phyloP scores from a whole-genome alignment of 2,797 vertebrate species.

The Distichodus sexfasciatus region DNA sequence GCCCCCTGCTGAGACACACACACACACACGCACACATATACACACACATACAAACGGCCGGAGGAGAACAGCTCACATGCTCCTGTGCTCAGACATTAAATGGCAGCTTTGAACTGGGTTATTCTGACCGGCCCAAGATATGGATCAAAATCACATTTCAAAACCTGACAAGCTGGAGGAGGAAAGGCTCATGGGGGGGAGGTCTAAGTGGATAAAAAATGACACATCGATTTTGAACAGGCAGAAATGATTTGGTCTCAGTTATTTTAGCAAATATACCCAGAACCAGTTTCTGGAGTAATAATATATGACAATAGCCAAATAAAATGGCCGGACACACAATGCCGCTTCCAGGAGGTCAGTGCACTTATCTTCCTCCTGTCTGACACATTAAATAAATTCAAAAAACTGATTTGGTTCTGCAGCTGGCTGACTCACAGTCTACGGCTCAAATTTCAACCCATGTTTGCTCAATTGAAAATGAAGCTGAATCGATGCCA shows the following conservation, averaged over 20 bases:
- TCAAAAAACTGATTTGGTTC: neutral
- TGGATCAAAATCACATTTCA: conserved; percentile 34
- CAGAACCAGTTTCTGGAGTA: neutral
- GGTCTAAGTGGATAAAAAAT: neutral
- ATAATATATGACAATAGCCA: neutral
- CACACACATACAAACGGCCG: too few relatives aligned
- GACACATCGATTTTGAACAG: neutral
- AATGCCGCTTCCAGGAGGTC: neutral
- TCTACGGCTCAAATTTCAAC: neutral
- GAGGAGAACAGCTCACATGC: too few relatives aligned
- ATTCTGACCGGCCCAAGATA: conserved; percentile 32
- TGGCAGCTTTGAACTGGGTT: conserved; percentile 34
- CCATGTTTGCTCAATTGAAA: too few relatives aligned
- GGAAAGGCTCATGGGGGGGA: neutral
- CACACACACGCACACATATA: too few relatives aligned
- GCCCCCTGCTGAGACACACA: too few relatives aligned
- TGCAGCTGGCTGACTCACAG: neutral
- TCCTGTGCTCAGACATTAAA: too few relatives aligned
- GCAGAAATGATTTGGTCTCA: neutral
- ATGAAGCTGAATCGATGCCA: neutral
- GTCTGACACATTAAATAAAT: neutral
- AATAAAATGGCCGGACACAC: neutral
- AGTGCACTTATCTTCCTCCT: neutral
- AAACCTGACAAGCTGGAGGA: conserved; percentile 13
- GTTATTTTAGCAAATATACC: neutral